Evolutionary conservation across 2,888 invertebrate species (phyloP), one percentile per base, ranked within the genome.

Genomic region (Archaeoteleia sp.): DNA sequence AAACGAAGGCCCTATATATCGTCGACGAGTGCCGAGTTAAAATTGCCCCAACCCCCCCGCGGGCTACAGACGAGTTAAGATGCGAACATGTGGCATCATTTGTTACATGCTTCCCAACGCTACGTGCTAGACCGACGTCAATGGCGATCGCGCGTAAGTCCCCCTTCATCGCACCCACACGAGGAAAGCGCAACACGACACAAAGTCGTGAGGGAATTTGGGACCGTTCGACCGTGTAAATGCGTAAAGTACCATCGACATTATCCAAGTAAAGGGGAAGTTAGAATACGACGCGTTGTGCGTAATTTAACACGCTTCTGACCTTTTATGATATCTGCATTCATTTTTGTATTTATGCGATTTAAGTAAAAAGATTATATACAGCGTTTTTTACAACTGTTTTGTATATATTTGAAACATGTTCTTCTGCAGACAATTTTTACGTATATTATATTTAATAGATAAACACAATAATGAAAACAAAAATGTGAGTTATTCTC

Each of bases 81-180:
- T 81, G 76, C 76, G 82, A 84, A 82, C 84, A 85, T 85, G 84
- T 84, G 85, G 85, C 83, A 77, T 85, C 83, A 82, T 85, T 85
- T 84, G 82, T 85, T 82, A 83, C 78, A 76, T 75, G 71, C 74
- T 61, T 29, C 49, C 34, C 57, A 46, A 27, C 30, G 46, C 35
- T 9, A 67, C 54, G 67, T 60, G 60, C 46, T 57, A 53, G 49
- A 62, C 85, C 82, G 83, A 82, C 79, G 74, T 71, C 74, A 72
- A 65, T 55, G 58, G 39, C 57, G 54, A 67, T 72, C 68, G 54
- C 37, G 23, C 48, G 10, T 17, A n/a, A n/a, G 34, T 40, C 42
- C 34, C 7, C 9, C 45, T 42, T 49, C 54, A n/a, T 51, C 49
- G 20, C 49, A 48, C 6, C 10, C 25, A 15, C 32, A 23, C n/a